Base-by-base conservation (phyloP, 53 echinoderm and acorn worm species). In the Echinarachnius parma region DNA sequence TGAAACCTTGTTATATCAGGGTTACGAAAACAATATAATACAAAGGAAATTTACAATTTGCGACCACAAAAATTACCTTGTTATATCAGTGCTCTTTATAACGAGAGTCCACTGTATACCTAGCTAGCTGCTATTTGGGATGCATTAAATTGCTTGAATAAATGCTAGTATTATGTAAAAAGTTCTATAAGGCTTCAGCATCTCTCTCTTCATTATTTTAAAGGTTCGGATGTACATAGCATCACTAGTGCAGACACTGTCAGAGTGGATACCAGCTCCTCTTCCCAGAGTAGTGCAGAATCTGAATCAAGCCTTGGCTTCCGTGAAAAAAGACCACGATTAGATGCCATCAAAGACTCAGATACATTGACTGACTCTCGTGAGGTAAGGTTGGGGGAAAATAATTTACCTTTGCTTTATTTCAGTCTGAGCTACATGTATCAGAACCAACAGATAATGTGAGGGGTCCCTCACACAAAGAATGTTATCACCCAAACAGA, bases 141-240 rank as follows among this genome's bases (percentile, higher is more conserved):
- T n/a, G n/a, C n/a, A n/a, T n/a, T n/a, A n/a, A n/a, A n/a, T n/a
- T n/a, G n/a, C n/a, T n/a, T n/a, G n/a, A n/a, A n/a, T n/a, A n/a
- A n/a, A n/a, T n/a, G n/a, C n/a, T n/a, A n/a, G n/a, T n/a, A n/a
- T n/a, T n/a, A n/a, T n/a, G n/a, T n/a, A n/a, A n/a, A n/a, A n/a
- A n/a, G n/a, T n/a, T n/a, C n/a, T n/a, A n/a, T n/a, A n/a, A n/a
- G n/a, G n/a, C n/a, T n/a, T n/a, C n/a, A n/a, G n/a, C n/a, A 28
- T 59, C 5, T 59, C 30, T 59, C 30, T 59, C 26, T 59, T 59
- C 59, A 34, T 61, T 61, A 61, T 34, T 34, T 34, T 61, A 61
- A 61, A 61, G 61, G 61, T 61, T 61, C 61, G 34, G 61, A 61
- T 61, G 61, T 61, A 61, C 35, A 61, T 34, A 61, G 35, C 61